Conservation (phyloP, 2,888 invertebrate genomes). For the Thecophora atra region DNA sequence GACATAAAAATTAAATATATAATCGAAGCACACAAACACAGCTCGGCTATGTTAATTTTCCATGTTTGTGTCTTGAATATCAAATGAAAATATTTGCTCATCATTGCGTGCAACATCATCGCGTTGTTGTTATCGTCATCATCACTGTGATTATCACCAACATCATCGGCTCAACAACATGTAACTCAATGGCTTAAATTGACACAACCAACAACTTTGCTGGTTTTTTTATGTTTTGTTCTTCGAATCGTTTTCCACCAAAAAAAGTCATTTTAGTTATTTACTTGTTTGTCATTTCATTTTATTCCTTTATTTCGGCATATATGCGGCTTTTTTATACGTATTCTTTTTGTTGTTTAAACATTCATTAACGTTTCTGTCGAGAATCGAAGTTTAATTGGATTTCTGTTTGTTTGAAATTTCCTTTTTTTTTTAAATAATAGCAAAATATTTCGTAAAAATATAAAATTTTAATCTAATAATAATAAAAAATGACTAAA, state of each 20-base stretch:
- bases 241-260: not conserved
- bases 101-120: conserved; percentile 18
- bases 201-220: not conserved
- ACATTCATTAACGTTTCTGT: too few relatives aligned
- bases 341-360: not conserved
- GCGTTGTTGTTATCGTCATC: not conserved
- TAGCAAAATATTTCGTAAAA: too few relatives aligned
- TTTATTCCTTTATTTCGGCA: not conserved
- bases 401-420: too few relatives aligned
- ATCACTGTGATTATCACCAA: not conserved
- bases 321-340: conserved; percentile 12
- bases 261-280: too few relatives aligned
- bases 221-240: not conserved
- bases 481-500: too few relatives aligned
- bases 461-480: too few relatives aligned
- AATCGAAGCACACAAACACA: conserved; percentile 36
- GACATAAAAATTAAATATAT: conserved; percentile 60
- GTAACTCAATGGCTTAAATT: not conserved
- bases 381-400: too few relatives aligned
- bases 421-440: too few relatives aligned
- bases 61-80: conserved; percentile 12
- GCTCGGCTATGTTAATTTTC: conserved; percentile 30
- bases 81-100: conserved; percentile 41
- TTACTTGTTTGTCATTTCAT: conserved; percentile 22
- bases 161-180: not conserved